phyloP scores from a whole-genome alignment of 2,797 vertebrate species.

The Eulemur rubriventer region DNA sequence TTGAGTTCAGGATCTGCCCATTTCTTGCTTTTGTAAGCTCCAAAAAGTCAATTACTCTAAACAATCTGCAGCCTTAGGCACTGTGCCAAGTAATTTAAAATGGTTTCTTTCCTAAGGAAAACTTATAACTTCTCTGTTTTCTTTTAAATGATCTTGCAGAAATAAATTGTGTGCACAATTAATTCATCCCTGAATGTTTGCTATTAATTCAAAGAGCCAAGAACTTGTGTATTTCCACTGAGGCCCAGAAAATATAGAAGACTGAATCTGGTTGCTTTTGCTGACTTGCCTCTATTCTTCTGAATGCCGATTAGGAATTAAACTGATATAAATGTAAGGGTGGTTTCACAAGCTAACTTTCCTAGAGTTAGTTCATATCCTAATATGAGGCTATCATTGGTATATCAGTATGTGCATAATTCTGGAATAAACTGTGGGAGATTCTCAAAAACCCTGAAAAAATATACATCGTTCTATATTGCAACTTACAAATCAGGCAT shows the following conservation, averaged over 20 bases:
- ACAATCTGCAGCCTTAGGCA: neutral
- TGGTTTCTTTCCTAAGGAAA: constrained; percentile 49
- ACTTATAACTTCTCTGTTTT: constrained; percentile 28
- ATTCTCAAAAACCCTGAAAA: neutral
- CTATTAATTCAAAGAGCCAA: neutral
- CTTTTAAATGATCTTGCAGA: constrained; percentile 1
- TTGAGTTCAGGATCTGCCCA: constrained; percentile 23
- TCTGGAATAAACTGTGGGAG: neutral
- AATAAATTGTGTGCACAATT: neutral
- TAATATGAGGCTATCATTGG: neutral
- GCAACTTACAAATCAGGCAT: neutral
- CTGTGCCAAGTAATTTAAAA: constrained; percentile 31
- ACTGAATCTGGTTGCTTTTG: neutral
- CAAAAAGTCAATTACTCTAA: constrained; percentile 58
- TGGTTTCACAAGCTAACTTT: neutral
- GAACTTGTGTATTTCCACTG: neutral
- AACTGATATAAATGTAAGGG: neutral
- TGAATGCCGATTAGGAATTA: neutral
- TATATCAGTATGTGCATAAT: neutral
- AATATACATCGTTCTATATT: neutral
- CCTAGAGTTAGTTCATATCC: neutral
- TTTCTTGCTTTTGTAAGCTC: neutral
- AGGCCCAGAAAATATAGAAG: neutral
- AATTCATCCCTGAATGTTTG: constrained; percentile 16
- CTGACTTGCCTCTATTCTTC: neutral